Conservation (phyloP, 2,113 vertebrate genomes). For the Cyphomyrus discorhynchus region DNA sequence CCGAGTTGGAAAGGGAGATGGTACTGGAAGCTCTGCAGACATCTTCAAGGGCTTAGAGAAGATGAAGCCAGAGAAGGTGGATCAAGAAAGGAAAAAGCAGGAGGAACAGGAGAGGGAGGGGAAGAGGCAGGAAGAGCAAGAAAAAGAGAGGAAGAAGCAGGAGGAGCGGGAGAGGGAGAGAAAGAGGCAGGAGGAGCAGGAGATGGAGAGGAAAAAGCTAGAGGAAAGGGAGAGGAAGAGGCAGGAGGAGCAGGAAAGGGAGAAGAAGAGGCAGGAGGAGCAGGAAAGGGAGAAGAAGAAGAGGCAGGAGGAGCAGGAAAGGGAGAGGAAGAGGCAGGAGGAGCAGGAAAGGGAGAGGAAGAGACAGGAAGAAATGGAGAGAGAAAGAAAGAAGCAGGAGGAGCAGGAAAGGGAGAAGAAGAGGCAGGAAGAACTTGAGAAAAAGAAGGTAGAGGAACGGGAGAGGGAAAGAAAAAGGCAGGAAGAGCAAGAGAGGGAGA, state of each 20-base stretch:
- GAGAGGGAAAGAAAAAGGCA: conserved; percentile 11
- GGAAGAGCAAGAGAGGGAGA: not conserved
- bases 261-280: not conserved
- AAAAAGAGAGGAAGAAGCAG: not conserved
- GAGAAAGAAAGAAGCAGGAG: not conserved
- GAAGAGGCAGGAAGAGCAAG: conserved; percentile 2
- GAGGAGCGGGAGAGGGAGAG: not conserved
- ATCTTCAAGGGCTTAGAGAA: conserved; percentile 44
- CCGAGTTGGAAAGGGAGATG: not conserved
- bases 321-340: conserved; percentile 4
- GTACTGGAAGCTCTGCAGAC: conserved; percentile 41
- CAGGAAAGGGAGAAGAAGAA: not conserved
- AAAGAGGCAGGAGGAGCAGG: not conserved
- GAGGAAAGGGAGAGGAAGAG: not conserved
- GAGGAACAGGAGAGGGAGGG: not conserved
- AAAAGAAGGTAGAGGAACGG: not conserved
- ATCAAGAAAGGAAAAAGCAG: conserved; percentile 20
- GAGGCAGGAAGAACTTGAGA: not conserved
- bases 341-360: not conserved
- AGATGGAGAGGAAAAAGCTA: not conserved
- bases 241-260: conserved; percentile 7
- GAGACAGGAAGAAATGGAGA: not conserved
- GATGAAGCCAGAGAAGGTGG: conserved; percentile 12
- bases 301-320: not conserved
- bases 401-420: not conserved